Base-by-base conservation (phyloP, 2,113 vertebrate genomes). In the Tupaia tana region DNA sequence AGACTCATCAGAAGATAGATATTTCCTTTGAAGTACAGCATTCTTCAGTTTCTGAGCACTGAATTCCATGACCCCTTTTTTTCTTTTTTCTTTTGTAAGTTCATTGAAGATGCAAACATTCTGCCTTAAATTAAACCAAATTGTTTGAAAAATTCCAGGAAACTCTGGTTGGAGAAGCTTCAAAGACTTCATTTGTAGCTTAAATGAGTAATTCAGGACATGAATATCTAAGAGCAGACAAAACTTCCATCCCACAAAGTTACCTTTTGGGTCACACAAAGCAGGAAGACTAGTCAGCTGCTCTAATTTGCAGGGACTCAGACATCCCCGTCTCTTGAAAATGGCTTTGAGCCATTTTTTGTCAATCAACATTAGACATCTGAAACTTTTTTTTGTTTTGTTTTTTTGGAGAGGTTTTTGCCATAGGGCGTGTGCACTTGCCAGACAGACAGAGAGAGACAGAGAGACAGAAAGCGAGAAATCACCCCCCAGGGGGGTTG, bases 71-170 rank as follows among this genome's bases (percentile, higher is more conserved):
- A 92, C 25, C 7, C 1, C 27, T n/a, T 61, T 61, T 61, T n/a
- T 74, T 63, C n/a, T 13, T 82, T 86, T 0, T 54, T 92, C 88
- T 78, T 27, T 18, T 11, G 52, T 86, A 71, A 97, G 63, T 86
- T 97, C 31, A 74, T 24, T 96, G 82, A 97, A 96, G 87, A 97
- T 78, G 69, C 2, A 93, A 93, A 75, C 78, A 9, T 85, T 98
- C 96, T 95, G 25, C 56, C 70, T 97, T 95, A 96, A 96, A 95
- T 97, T 96, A 96, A 97, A 95, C 8, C 34, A 1, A 87, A 96
- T 97, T 95, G 31, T 92, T 96, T 96, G 69, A 96, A 98, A 95
- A 63, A 70, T 84, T 97, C 73, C 93, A 95, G 78, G 93, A 96
- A 96, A 22, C 18, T 59, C 94, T 90, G 96, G 58, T 82, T 97